Percentiles rank a stretch among this genome's conserved stretches.
Evolutionary conservation across 2,888 invertebrate genomes (phyloP).

Genomic region (Zygogramma bicolorata): DNA sequence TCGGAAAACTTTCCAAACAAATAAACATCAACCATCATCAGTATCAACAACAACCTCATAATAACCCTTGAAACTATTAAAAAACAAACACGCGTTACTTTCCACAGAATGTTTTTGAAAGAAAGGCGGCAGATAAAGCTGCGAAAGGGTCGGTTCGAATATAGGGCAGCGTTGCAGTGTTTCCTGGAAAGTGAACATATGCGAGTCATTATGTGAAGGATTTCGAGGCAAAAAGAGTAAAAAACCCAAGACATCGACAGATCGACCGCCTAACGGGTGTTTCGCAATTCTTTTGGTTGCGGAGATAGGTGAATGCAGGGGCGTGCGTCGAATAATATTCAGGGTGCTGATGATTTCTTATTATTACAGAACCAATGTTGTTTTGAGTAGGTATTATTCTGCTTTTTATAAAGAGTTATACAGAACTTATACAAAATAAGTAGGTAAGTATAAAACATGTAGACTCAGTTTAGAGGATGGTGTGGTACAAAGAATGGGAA

Average conservation of each 20-base stretch:
- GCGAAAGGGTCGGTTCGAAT: constrained; percentile 48
- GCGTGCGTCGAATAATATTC: too few species aligned
- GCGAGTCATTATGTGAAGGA: constrained; percentile 60
- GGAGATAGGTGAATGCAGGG: constrained; percentile 28
- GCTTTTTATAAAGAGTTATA: too few species aligned
- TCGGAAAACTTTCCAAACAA: not conserved
- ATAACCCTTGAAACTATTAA: constrained; percentile 27
- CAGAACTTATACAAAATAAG: too few species aligned
- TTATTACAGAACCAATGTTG: too few species aligned
- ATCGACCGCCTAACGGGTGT: constrained; percentile 54
- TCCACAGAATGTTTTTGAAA: constrained; percentile 20
- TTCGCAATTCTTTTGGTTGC: constrained; percentile 45
- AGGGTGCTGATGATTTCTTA: too few species aligned
- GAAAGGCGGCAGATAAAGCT: constrained; percentile 25
- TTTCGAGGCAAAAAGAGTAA: constrained; percentile 48
- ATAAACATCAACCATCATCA: not conserved
- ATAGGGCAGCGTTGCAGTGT: constrained; percentile 58
- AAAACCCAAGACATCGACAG: constrained; percentile 51
- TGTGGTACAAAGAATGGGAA: too few species aligned
- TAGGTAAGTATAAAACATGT: too few species aligned
- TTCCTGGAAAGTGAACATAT: constrained; percentile 61
- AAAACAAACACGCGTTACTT: constrained; percentile 23
- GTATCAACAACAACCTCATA: constrained; percentile 28
- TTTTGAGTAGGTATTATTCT: too few species aligned
- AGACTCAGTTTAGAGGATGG: too few species aligned